Evolutionary conservation across 2,797 vertebrate genomes (phyloP).

Genomic region (Cottoperca gobio): DNA sequence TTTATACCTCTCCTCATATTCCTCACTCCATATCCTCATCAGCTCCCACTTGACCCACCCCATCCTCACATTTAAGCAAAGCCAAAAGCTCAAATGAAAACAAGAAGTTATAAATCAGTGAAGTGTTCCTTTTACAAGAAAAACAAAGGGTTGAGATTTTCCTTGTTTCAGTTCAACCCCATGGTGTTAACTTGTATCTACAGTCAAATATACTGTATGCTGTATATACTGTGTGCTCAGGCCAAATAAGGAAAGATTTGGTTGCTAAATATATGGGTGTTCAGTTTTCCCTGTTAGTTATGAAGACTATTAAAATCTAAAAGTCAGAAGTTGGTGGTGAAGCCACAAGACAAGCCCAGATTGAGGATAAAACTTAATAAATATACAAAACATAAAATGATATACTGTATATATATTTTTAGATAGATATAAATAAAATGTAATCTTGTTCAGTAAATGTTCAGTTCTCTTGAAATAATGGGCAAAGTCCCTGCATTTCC

Average conservation of each 20-base stretch:
- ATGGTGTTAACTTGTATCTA: neutral
- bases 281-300: neutral
- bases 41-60: slow-evolving; percentile 54
- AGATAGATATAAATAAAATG: no score
- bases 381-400: no score
- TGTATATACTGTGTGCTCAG: neutral
- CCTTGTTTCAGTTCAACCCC: neutral
- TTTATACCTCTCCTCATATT: slow-evolving; percentile 36
- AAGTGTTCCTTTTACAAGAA: slow-evolving; percentile 37
- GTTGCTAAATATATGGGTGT: neutral
- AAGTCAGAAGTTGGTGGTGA: neutral
- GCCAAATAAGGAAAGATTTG: rapidly evolving
- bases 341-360: neutral
- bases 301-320: neutral
- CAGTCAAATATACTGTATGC: neutral
- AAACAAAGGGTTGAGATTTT: slow-evolving; percentile 33
- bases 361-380: neutral
- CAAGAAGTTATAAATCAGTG: slow-evolving; percentile 71
- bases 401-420: no score
- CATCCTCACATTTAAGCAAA: slow-evolving; percentile 56
- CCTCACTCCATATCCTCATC: slow-evolving; percentile 43
- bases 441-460: no score
- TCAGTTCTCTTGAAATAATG: neutral
- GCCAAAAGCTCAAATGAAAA: slow-evolving; percentile 56
- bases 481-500: no score